Conservation (phyloP, 1,140 invertebrate genomes). For the Eriocheir sinensis region DNA sequence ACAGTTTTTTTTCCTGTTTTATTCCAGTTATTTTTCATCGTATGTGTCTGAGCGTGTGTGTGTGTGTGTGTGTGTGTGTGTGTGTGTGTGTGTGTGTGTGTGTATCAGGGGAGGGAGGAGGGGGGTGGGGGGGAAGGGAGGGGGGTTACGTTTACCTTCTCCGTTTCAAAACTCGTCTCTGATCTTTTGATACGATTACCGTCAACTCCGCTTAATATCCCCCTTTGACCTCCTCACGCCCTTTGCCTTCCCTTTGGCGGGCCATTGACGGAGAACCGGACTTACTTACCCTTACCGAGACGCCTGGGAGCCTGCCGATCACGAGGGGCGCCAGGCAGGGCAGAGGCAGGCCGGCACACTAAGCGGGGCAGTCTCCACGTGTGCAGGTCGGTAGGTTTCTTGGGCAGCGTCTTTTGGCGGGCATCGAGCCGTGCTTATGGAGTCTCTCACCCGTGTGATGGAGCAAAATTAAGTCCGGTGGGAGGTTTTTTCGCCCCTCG, state of each 20-base stretch:
- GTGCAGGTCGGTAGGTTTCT: neutral
- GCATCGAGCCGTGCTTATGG: slow-evolving; percentile 57
- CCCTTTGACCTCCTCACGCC: neutral
- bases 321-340: neutral
- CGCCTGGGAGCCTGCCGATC: neutral
- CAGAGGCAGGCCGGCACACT: neutral
- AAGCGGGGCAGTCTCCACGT: neutral
- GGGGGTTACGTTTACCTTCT: neutral
- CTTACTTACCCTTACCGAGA: neutral
- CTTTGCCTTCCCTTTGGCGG: neutral
- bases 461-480: slow-evolving; percentile 57
- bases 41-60: neutral
- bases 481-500: slow-evolving; percentile 25
- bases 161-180: slow-evolving; percentile 12
- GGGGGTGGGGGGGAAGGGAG: neutral
- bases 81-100: slow-evolving; percentile 50
- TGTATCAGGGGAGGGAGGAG: neutral
- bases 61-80: slow-evolving; percentile 39
- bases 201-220: neutral
- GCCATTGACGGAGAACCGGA: neutral
- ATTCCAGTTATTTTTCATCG: neutral
- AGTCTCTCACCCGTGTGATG: slow-evolving; percentile 66
- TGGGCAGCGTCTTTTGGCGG: slow-evolving; percentile 37
- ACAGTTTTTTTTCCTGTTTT: neutral
- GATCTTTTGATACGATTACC: slow-evolving; percentile 24